A percentile compares a stretch with the other conserved stretches of the same genome.
Evolutionary conservation across 2,113 vertebrate genomes (phyloP).

Genomic region (Ardeotis arabs): DNA sequence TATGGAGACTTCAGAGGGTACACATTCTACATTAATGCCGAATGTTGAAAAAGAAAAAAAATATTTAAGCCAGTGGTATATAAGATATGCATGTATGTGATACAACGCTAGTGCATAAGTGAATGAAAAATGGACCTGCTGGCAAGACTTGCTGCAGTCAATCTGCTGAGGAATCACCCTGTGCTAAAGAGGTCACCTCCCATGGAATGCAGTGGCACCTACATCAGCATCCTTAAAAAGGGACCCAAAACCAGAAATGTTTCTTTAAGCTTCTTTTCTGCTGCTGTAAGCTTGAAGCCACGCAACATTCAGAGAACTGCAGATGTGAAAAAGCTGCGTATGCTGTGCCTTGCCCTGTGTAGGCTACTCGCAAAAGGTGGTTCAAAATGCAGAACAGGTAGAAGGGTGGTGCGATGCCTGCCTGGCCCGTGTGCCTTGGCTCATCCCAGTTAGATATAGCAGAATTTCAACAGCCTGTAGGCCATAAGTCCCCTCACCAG

Average conservation of each 20-base stretch:
- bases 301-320: background rate
- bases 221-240: background rate
- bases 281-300: background rate
- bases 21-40: background rate
- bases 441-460: background rate
- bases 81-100: background rate
- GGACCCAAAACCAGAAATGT: background rate
- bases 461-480: background rate
- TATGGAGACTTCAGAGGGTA: background rate
- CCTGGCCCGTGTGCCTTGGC: background rate
- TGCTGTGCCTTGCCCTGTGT: background rate
- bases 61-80: background rate
- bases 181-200: background rate
- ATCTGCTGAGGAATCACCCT: background rate
- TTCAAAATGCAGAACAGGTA: background rate
- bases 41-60: background rate
- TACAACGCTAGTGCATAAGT: background rate
- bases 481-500: background rate
- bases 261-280: background rate
- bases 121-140: background rate
- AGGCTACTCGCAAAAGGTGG: background rate
- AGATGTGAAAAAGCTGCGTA: background rate
- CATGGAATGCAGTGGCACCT: rapidly evolving
- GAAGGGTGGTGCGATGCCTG: background rate
- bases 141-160: background rate